A percentile compares a stretch with the other conserved stretches of the same genome.
Conservation (phyloP, 2,113 vertebrate genomes). For the Alethe diademata region DNA sequence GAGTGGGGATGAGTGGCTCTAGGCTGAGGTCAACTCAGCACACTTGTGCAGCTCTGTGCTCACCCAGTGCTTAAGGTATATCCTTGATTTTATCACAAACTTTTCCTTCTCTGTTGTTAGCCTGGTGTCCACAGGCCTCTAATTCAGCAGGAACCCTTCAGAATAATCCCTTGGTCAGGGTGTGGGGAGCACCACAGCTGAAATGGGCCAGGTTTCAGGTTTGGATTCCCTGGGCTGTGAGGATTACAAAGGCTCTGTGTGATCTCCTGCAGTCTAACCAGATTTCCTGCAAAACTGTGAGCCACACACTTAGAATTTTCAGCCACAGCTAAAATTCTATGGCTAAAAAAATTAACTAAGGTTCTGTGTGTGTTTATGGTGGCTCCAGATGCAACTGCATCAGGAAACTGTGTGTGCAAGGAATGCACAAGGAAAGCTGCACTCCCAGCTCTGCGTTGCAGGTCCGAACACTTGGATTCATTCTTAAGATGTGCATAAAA, state of each 20-base stretch:
- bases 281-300: neutral
- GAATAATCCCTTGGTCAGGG: neutral
- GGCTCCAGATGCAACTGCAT: neutral
- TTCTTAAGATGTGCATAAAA: constrained; percentile 13
- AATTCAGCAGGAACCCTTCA: neutral
- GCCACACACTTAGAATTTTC: neutral
- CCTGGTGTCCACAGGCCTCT: neutral
- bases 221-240: neutral
- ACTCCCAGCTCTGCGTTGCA: neutral
- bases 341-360: neutral
- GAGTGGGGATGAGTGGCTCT: neutral
- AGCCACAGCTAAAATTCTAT: neutral
- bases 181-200: neutral
- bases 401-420: neutral
- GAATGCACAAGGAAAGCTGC: neutral
- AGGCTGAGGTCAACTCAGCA: neutral
- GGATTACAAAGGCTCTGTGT: neutral
- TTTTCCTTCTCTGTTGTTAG: neutral
- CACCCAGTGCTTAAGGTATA: fast-evolving
- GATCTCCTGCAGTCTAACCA: neutral
- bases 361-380: neutral
- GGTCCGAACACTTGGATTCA: neutral
- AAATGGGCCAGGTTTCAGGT: neutral
- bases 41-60: neutral
- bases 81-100: neutral